Conservation (phyloP, 2,888 invertebrate genomes). For the Acronicta alni region DNA sequence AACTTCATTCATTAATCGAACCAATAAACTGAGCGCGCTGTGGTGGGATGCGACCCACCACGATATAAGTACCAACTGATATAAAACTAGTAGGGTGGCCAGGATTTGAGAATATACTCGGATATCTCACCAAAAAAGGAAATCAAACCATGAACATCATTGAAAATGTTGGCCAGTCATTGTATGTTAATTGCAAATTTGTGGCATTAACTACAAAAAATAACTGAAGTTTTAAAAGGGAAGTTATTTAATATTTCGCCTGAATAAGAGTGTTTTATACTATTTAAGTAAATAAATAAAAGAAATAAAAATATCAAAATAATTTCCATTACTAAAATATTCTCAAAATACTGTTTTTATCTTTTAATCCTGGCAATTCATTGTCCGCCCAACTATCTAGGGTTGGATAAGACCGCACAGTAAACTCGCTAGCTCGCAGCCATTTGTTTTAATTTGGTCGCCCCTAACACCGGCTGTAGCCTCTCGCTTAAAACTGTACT, state of each 20-base stretch:
- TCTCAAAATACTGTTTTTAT: background rate
- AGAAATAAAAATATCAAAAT: too few relatives aligned
- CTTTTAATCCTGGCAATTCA: slow-evolving; percentile 1
- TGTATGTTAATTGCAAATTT: too few relatives aligned
- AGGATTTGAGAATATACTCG: background rate
- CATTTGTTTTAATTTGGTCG: slow-evolving; percentile 52
- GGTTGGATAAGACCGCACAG: slow-evolving; percentile 22
- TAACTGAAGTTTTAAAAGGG: too few relatives aligned
- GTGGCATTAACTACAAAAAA: too few relatives aligned
- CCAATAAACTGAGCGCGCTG: slow-evolving; percentile 25
- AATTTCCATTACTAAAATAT: too few relatives aligned
- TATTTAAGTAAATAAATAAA: too few relatives aligned
- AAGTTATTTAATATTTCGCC: too few relatives aligned
- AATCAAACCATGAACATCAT: too few relatives aligned
- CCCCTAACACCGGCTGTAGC: slow-evolving; percentile 14
- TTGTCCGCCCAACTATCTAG: slow-evolving; percentile 5
- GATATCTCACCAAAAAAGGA: background rate
- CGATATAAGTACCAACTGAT: slow-evolving; percentile 18
- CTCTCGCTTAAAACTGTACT: slow-evolving; percentile 1
- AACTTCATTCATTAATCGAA: slow-evolving; percentile 20
- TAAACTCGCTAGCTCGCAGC: slow-evolving; percentile 27
- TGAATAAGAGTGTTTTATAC: too few relatives aligned
- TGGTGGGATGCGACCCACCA: slow-evolving; percentile 11
- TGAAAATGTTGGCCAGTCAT: too few relatives aligned
- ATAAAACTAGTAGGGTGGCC: slow-evolving; percentile 21